A percentile compares a stretch with the other conserved stretches of the same genome.
phyloP scores from a whole-genome alignment of 1,140 invertebrate species.

The Formica selysi region DNA sequence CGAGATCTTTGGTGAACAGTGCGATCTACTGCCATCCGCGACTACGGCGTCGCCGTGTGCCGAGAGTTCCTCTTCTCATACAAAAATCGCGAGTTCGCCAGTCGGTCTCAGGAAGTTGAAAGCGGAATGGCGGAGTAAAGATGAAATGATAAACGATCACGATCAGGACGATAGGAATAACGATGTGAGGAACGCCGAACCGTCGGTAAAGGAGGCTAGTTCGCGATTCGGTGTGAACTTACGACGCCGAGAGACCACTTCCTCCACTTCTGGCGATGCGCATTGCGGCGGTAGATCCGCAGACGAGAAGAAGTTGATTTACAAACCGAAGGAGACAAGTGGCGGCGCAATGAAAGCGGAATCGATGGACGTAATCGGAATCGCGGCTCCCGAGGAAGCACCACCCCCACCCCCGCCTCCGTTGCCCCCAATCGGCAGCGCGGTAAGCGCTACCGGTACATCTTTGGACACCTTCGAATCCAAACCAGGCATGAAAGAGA shows the following conservation, averaged over 20 bases:
- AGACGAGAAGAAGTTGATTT: slow-evolving; percentile 79
- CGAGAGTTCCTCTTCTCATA: slow-evolving; percentile 58
- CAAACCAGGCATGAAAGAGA: slow-evolving; percentile 90
- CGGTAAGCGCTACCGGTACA: slow-evolving; percentile 46
- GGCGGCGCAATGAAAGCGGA: slow-evolving; percentile 13
- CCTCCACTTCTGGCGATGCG: slow-evolving; percentile 67
- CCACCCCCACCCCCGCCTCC: slow-evolving; percentile 79
- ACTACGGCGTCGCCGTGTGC: slow-evolving; percentile 43
- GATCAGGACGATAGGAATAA: slow-evolving; percentile 84
- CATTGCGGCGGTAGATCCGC: slow-evolving; percentile 85
- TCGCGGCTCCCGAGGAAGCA: slow-evolving; percentile 75
- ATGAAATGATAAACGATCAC: slow-evolving; percentile 76
- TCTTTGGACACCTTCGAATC: slow-evolving; percentile 76
- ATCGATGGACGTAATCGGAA: slow-evolving; percentile 69
- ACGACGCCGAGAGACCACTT: slow-evolving; percentile 88
- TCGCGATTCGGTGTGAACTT: slow-evolving; percentile 91
- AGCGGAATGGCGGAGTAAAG: slow-evolving; percentile 80
- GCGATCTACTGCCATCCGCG: slow-evolving; percentile 79
- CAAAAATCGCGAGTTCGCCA: slow-evolving; percentile 78
- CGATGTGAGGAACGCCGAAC: slow-evolving; percentile 89
- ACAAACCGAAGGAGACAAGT: slow-evolving; percentile 77
- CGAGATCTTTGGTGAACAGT: slow-evolving; percentile 86
- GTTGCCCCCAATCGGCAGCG: slow-evolving; percentile 75
- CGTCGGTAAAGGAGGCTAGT: slow-evolving; percentile 90
- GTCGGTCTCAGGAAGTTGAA: slow-evolving; percentile 84